Conservation (phyloP, 2,113 vertebrate species). For the Rissa tridactyla region DNA sequence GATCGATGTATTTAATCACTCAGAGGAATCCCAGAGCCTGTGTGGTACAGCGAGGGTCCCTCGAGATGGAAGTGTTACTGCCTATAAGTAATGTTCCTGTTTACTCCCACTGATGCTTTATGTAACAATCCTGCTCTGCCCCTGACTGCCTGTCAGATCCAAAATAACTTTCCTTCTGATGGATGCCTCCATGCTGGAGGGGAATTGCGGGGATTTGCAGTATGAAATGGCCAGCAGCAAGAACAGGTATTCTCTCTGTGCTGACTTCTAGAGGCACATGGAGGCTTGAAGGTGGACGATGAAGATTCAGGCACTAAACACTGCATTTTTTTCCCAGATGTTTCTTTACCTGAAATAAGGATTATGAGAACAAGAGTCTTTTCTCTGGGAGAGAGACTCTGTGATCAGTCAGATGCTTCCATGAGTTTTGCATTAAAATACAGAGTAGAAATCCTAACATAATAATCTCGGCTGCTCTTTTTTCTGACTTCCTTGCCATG, state of each 20-base stretch:
- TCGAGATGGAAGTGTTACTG: not conserved
- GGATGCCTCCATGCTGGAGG: not conserved
- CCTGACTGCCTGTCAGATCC: conserved; percentile 26
- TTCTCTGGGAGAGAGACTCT: not conserved
- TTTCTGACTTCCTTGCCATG: not conserved
- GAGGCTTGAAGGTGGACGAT: not conserved
- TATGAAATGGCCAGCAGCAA: not conserved
- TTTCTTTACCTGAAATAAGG: not conserved
- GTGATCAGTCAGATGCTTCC: not conserved
- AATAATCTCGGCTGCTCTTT: not conserved
- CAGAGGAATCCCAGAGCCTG: not conserved
- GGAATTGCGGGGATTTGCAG: not conserved
- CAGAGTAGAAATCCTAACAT: not conserved
- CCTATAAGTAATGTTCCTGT: not conserved
- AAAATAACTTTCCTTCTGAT: conserved; percentile 26
- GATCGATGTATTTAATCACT: not conserved
- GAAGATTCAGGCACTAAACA: not conserved
- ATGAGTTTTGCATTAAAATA: not conserved
- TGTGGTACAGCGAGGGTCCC: not conserved
- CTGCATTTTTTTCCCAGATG: not conserved
- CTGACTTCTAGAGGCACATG: not conserved
- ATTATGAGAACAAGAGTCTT: not conserved
- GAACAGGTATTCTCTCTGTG: not conserved
- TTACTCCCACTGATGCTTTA: conserved; percentile 49
- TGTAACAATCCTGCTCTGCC: conserved; percentile 32